Evolutionary conservation across 2,888 invertebrate genomes (phyloP), one percentile per base, ranked within the genome.

Genomic region (Poecilobothrus nobilitatus): DNA sequence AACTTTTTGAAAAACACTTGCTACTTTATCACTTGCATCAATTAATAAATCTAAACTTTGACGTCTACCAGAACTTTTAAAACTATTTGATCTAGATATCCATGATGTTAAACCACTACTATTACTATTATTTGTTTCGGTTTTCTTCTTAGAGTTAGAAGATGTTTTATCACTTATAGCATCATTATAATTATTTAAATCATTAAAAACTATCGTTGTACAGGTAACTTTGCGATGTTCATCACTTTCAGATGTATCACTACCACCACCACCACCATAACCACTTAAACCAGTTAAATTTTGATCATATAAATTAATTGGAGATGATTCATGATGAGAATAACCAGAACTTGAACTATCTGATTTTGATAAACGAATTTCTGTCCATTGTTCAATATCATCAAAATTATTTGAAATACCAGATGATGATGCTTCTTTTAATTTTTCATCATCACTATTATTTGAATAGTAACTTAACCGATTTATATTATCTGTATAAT

Each of bases 21-120:
- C 87, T 71, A 92, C 89, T 76, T 89, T 88, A 79, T 91, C 91
- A 61, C 91, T 87, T 0, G 91, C 91, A 73, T 91, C 91, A 76
- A 91, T 85, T 33, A 92, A 78, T 70, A 90, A 88, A 75, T 92
- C 92, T 44, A 92, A 81, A 72, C 91, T 91, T 79, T 91, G 91
- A 33, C 92, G 82, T 67, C 90, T 83, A 69, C 70, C 75, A 21
- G 76, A 76, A 41, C 73, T 73, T 73, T 80, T 80, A 71, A 80
- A 78, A 73, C 80, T 80, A 68, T 79, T 80, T 66, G 80, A 81
- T 41, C 81, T 76, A 10, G 81, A 78, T 65, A 81, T 75, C 81
- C 81, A 81, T 62, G 74, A 74, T 9, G 72, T 73, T 21, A 74
- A 73, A 18, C 74, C 73, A 20, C 71, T 70, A 21, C 66, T 64